Evolutionary conservation across 2,113 vertebrate genomes (phyloP).

Genomic region (Falcunculus frontatus): DNA sequence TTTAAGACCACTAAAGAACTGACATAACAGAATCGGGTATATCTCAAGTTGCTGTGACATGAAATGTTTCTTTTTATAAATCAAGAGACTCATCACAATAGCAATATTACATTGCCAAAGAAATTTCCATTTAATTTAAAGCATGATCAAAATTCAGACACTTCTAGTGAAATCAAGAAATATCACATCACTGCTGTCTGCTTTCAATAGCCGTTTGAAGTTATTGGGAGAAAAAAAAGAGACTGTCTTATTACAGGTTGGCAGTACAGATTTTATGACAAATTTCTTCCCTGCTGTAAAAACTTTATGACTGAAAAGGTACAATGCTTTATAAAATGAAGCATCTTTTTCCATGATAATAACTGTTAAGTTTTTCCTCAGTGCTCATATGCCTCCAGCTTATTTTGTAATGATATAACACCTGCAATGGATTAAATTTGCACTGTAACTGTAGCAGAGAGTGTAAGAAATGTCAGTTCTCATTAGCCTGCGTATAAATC

Average conservation of each 20-base stretch:
- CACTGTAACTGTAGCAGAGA: conserved; percentile 29
- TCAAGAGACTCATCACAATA: neutral
- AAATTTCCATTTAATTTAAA: conserved; percentile 26
- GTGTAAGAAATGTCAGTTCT: conserved; percentile 63
- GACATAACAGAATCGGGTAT: neutral
- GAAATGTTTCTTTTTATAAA: neutral
- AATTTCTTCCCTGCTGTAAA: conserved; percentile 40
- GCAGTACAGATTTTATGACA: conserved; percentile 16
- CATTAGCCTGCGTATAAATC: conserved; percentile 71
- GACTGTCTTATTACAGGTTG: neutral
- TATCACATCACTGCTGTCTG: neutral
- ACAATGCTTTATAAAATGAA: neutral
- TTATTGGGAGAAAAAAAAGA: neutral
- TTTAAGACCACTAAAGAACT: neutral
- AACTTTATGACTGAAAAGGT: conserved; percentile 5
- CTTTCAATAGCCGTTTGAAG: neutral
- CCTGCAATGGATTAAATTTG: conserved; percentile 49
- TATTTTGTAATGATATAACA: conserved; percentile 41
- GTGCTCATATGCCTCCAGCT: conserved; percentile 27
- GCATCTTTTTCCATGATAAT: conserved; percentile 12
- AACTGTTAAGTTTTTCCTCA: conserved; percentile 23
- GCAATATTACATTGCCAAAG: neutral
- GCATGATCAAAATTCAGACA: neutral
- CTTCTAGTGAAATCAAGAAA: conserved; percentile 27
- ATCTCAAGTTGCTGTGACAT: neutral